These are phyloP conservation scores for Tragelaphus scriptus DNA, from an alignment of 2,113 vertebrate species.

Conservation along the genomic window DNA sequence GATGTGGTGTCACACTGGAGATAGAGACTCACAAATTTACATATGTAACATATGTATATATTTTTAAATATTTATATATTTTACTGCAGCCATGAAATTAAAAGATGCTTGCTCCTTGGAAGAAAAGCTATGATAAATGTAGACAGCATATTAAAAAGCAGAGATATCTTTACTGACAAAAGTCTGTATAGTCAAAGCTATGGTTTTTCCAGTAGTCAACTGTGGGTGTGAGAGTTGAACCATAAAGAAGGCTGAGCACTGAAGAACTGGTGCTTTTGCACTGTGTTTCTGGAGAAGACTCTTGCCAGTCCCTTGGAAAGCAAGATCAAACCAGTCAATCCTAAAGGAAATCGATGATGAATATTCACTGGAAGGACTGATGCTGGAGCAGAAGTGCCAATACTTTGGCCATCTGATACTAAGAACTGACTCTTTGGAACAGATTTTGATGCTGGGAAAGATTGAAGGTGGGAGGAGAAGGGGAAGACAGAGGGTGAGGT, in stretches of 20 bases:
- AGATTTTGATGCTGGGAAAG: background rate
- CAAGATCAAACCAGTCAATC: background rate
- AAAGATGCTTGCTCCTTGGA: background rate
- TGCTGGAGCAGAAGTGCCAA: background rate
- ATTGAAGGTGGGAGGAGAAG: background rate
- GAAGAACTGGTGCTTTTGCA: background rate
- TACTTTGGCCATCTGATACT: background rate
- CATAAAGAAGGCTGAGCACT: background rate
- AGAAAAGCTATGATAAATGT: background rate
- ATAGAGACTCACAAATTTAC: background rate
- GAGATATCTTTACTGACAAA: background rate
- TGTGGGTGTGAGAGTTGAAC: background rate
- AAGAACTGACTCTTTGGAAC: background rate
- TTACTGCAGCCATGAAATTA: background rate
- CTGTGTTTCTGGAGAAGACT: background rate
- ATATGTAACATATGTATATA: background rate
- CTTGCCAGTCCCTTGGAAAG: background rate
- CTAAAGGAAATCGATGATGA: background rate
- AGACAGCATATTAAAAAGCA: background rate
- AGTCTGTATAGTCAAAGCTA: background rate
- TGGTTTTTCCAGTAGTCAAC: background rate
- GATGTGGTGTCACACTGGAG: background rate
- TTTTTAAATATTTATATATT: background rate
- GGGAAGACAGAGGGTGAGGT: background rate
- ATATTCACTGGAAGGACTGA: background rate